These are phyloP conservation scores for Nasonovia ribisnigri DNA, from an alignment of 2,888 invertebrate genomes.

Conservation along the genomic window DNA sequence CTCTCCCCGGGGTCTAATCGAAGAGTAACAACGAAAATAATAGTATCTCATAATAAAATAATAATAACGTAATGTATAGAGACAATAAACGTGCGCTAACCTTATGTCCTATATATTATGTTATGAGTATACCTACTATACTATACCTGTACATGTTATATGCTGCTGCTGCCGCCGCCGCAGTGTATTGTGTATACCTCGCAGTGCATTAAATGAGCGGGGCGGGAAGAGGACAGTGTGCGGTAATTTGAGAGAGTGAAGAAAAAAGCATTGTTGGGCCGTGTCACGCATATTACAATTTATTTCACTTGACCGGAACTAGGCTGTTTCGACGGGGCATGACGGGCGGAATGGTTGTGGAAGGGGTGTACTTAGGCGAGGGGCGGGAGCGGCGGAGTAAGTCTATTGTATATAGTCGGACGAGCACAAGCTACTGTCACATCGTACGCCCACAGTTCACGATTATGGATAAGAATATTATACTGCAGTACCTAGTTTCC, in stretches of 20 bases:
- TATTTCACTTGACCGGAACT: slow-evolving; percentile 65
- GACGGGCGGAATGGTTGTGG: background rate
- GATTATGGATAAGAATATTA: slow-evolving; percentile 57
- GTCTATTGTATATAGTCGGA: slow-evolving; percentile 45
- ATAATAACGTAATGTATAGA: slow-evolving; percentile 31
- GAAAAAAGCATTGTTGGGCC: slow-evolving; percentile 59
- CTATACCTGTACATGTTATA: background rate
- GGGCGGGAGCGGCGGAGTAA: background rate
- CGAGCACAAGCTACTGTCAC: slow-evolving; percentile 63
- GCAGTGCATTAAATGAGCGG: slow-evolving; percentile 34
- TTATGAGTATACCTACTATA: background rate
- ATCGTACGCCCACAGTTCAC: slow-evolving; percentile 63
- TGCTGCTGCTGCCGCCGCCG: background rate
- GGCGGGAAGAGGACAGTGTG: slow-evolving; percentile 35
- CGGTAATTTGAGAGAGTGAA: slow-evolving; percentile 56
- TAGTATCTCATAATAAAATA: slow-evolving; percentile 18
- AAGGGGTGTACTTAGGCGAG: background rate
- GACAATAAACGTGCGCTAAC: slow-evolving; percentile 60
- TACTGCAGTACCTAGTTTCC: slow-evolving; percentile 38
- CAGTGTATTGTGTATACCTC: slow-evolving; percentile 22
- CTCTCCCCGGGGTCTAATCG: slow-evolving; percentile 19
- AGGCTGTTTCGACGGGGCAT: slow-evolving; percentile 40
- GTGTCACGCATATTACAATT: slow-evolving; percentile 64
- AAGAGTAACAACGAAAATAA: slow-evolving; percentile 9
- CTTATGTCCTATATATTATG: slow-evolving; percentile 53